Evolutionary conservation across 2,888 invertebrate genomes (phyloP).

Genomic region (Zaprionus bogoriensis): DNA sequence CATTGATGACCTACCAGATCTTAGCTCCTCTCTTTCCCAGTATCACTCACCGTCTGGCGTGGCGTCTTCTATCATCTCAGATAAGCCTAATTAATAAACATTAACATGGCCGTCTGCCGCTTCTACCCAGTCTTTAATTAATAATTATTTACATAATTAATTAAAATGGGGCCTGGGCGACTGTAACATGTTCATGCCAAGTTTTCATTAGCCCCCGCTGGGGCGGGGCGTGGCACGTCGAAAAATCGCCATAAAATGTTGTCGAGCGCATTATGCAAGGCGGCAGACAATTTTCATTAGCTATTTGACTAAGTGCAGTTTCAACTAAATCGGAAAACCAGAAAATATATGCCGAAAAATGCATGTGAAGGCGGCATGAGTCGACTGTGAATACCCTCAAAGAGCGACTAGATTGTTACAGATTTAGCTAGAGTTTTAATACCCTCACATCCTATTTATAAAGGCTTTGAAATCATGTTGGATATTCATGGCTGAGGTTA

Average conservation of each 20-base stretch:
- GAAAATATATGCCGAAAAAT: constrained; percentile 31
- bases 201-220: constrained; percentile 56
- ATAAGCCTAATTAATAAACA: constrained; percentile 56
- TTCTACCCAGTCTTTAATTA: constrained; percentile 48
- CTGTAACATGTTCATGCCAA: constrained; percentile 60
- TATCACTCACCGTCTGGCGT: not conserved
- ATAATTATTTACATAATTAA: constrained; percentile 66
- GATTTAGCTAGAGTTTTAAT: too few species aligned
- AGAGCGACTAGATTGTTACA: too few species aligned
- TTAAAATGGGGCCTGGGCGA: constrained; percentile 52
- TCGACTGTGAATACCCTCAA: constrained; percentile 16
- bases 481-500: too few species aligned
- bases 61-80: not conserved
- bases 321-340: constrained; percentile 44
- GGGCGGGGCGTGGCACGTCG: constrained; percentile 23
- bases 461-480: too few species aligned
- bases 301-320: constrained; percentile 40
- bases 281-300: constrained; percentile 46
- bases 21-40: not conserved
- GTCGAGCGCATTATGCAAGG: constrained; percentile 37
- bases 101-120: constrained; percentile 35
- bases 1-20: constrained; percentile 4
- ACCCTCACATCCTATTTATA: too few species aligned
- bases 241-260: constrained; percentile 21
- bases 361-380: not conserved